Base-by-base conservation (phyloP, 2,797 vertebrate genomes). In the Perodicticus potto region DNA sequence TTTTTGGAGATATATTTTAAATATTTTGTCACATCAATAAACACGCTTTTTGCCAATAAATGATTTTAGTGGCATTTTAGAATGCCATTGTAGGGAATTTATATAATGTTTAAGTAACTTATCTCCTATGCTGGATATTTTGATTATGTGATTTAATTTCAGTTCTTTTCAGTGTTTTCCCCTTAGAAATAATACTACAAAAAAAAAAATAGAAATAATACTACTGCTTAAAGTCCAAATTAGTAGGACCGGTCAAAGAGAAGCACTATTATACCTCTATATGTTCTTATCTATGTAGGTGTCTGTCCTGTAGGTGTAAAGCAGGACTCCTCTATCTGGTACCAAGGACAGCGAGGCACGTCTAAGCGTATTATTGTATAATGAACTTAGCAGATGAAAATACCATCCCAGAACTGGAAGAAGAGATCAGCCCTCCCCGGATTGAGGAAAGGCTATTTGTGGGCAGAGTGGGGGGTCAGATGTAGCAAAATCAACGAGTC, bases 1-100 rank as follows among this genome's bases (percentile, higher is more conserved):
- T 13, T 34, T 59, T 80, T 72, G 7, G 85, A 85, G 55, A 93
- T 86, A 57, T n/a, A 86, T 65, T 86, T 89, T 90, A 61, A 94
- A 72, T 13, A 63, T 85, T 57, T 69, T 74, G 17, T 63, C 49
- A 74, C 70, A 63, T 59, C 78, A 76, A 45, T 80, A 80, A 81
- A 70, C 11, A 57, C 8, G 73, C 65, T 72, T 67, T 53, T 69
- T 63, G 32, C 27, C 27, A 82, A 43, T 20, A 89, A 63, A 23
- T 72, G 9, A 93, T 63, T 82, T 69, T 49, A 84, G 17, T 59
- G 59, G n/a, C 23, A 86, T 76, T 92, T 95, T 85, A 93, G 49
- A 83, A 61, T 93, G 88, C 67, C 63, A 45, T 7, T 80, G 53
- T 23, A 93, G 69, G 57, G n/a, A 84, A 84, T 78, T 86, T 43